Conservation (phyloP, 2,888 invertebrate genomes). For the Chorisops tibialis region DNA sequence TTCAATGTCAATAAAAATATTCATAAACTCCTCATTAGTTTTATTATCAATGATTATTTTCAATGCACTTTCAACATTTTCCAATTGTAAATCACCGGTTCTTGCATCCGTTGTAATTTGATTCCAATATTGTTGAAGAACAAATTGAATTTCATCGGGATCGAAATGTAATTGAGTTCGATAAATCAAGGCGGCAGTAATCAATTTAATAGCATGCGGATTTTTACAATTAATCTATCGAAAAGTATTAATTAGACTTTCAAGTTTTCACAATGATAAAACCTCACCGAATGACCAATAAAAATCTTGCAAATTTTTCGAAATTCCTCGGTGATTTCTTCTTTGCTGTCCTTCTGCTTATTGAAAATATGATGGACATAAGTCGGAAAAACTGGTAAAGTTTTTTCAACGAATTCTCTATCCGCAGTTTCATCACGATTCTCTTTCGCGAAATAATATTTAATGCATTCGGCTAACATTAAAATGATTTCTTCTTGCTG, state of each 20-base stretch:
- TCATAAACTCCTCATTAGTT: slow-evolving; percentile 44
- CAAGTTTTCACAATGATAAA: neutral
- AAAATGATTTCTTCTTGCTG: slow-evolving; percentile 16
- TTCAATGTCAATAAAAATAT: slow-evolving; percentile 26
- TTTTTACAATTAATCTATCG: slow-evolving; percentile 45
- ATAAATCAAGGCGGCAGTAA: slow-evolving; percentile 42
- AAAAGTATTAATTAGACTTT: neutral
- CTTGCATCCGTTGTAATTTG: slow-evolving; percentile 43
- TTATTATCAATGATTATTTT: slow-evolving; percentile 38
- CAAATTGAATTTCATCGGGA: slow-evolving; percentile 47
- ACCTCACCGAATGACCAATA: slow-evolving; percentile 47
- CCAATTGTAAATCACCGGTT: slow-evolving; percentile 29
- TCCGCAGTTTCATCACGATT: slow-evolving; percentile 35
- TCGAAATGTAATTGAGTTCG: slow-evolving; percentile 44
- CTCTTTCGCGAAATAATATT: neutral
- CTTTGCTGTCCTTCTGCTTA: slow-evolving; percentile 26
- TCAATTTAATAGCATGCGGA: slow-evolving; percentile 38
- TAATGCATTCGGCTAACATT: neutral
- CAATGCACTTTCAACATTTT: slow-evolving; percentile 39
- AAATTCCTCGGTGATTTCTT: slow-evolving; percentile 42
- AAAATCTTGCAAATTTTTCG: slow-evolving; percentile 48
- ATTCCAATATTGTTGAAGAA: slow-evolving; percentile 46
- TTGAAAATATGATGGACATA: slow-evolving; percentile 35
- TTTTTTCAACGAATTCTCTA: slow-evolving; percentile 45
- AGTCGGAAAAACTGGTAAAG: slow-evolving; percentile 37